Percentiles rank a stretch among this genome's conserved stretches.
phyloP scores from a whole-genome alignment of 1,140 invertebrate genomes.

The Cyclargus thomasi region DNA sequence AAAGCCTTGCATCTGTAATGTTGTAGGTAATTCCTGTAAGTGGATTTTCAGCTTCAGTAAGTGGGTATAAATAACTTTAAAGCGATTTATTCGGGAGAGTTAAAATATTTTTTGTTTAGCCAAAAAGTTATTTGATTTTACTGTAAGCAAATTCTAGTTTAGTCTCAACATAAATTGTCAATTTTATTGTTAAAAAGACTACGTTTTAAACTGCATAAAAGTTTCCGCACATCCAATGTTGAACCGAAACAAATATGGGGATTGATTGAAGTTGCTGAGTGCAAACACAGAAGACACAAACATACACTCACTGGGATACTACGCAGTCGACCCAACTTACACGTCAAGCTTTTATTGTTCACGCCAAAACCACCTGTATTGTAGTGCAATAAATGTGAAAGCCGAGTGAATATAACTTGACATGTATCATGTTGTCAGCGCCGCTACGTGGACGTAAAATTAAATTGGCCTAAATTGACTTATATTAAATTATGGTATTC shows the following conservation, averaged over 20 bases:
- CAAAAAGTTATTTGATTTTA: too few relatives aligned
- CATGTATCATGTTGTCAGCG: constrained; percentile 28
- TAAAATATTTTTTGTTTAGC: too few relatives aligned
- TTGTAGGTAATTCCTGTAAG: not conserved
- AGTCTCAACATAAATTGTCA: too few relatives aligned
- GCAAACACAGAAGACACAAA: constrained; percentile 8
- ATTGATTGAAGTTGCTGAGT: constrained; percentile 5
- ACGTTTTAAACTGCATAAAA: not conserved
- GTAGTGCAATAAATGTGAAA: constrained; percentile 26
- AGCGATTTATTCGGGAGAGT: too few relatives aligned
- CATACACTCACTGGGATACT: not conserved
- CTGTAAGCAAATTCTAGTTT: too few relatives aligned
- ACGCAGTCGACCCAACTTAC: constrained; percentile 12
- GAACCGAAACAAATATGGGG: not conserved
- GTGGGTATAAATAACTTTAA: too few relatives aligned
- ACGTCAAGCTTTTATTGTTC: constrained; percentile 22
- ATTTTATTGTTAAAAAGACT: not conserved
- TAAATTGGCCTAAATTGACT: constrained; percentile 71
- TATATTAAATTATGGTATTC: constrained; percentile 69
- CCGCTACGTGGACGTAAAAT: constrained; percentile 57
- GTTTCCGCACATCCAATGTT: not conserved
- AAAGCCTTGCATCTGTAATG: not conserved
- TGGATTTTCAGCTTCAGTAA: not conserved
- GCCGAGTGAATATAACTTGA: constrained; percentile 23
- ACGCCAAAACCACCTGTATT: constrained; percentile 28